Evolutionary conservation across 2,113 vertebrate genomes (phyloP), one percentile per base, ranked within the genome.

Genomic region (Nesoenas mayeri): DNA sequence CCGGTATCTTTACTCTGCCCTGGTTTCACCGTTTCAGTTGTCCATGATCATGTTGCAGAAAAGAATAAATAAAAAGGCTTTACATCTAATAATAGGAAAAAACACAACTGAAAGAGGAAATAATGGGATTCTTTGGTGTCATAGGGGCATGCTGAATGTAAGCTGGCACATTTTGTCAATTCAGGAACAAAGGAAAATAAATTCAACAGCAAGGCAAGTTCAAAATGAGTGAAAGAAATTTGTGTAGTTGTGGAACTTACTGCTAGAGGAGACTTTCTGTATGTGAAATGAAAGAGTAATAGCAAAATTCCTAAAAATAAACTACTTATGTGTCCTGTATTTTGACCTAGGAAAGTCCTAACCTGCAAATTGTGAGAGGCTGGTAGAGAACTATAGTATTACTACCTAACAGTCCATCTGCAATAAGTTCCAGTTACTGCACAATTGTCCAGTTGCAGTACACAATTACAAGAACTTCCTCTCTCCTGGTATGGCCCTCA

Each of bases 331-430:
- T 50, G 15, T 50, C 48, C 22, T 50, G 6, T 15, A 50, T 60
- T 31, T 61, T 74, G 12, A 32, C 15, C 4, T 2, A 58, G 6
- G 24, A 62, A 15, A 53, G 62, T 58, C 20, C 17, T n/a, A 38
- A 48, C 1, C 6, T 12, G 2, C 3, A 36, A 67, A 62, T 7
- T 62, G 4, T 31, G 20, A 89, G 11, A 50, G 7, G 0, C 5
- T 51, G 15, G 18, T 6, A 70, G 44, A 78, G 16, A 73, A 70
- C 64, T 50, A 31, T 65, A 7, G 11, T 10, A 44, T 51, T 60
- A 15, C 34, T 65, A 10, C 3, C 3, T 15, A 66, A 34, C 19
- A 48, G 7, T 21, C 17, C 15, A 50, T 19, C 44, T 47, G 44
- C 44, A 47, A 14, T 47, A 47, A 47, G 44, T 47, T 47, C 18